Base-by-base conservation (phyloP, 2,113 vertebrate genomes). In the Nothoprocta pentlandii region DNA sequence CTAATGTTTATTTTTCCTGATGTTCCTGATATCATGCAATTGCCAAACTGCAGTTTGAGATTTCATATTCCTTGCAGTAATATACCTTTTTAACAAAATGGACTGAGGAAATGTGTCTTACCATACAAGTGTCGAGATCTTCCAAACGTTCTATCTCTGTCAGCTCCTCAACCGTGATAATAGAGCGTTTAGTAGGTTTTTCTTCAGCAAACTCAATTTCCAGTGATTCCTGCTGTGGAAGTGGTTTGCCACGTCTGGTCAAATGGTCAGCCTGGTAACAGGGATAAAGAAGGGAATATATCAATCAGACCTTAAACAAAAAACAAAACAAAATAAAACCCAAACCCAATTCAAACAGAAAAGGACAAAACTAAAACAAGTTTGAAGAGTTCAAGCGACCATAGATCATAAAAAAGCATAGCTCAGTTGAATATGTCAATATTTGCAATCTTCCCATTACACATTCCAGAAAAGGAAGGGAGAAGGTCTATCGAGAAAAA, bases 41-140 rank as follows among this genome's bases (percentile, higher is more conserved):
- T 51, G 44, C 19, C 34, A 70, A 66, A 34, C 20, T 5, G 47
- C 30, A 46, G 47, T 84, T 61, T 47, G n/a, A 26, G 44, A 93
- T 87, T 58, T 58, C 0, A 2, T 20, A 53, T 74, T 67, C 51
- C 47, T 71, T 61, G 13, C 51, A 34, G 2, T 34, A 63, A 56
- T 49, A 30, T 54, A 61, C 2, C 9, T 20, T 21, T 15, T 68
- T 49, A 61, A 32, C 8, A 12, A 34, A 77, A 32, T 0, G 6
- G 22, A 21, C 44, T 76, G 25, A 56, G 76, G 39, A 79, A 62
- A 46, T 26, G 74, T 39, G 62, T 88, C 98, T 97, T 99, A 99
- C 99, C 99, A 99, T 99, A 97, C 99, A 99, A 2, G 99, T 98
- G 80, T 99, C 99, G 74, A 99, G 97, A 53, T 99, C 99, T 32